phyloP scores from a whole-genome alignment of 2,888 invertebrate genomes.

The Luperina testacea region DNA sequence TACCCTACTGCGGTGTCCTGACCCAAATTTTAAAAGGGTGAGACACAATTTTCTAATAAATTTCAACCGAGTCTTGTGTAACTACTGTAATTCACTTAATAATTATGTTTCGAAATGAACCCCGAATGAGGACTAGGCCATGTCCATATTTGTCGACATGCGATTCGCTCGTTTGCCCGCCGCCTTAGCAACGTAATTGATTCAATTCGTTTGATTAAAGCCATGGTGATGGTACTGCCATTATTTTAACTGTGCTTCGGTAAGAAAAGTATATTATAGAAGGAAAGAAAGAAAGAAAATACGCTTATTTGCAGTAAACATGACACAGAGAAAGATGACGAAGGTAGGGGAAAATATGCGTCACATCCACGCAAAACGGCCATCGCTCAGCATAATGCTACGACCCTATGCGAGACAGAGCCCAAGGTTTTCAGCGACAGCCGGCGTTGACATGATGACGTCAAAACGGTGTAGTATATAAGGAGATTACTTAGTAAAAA shows the following conservation, averaged over 20 bases:
- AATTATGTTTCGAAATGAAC: constrained; percentile 68
- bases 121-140: constrained; percentile 60
- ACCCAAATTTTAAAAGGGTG: constrained; percentile 54
- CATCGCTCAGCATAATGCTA: too few species aligned
- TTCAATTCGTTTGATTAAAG: constrained; percentile 66
- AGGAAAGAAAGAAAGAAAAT: background rate
- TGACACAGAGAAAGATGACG: background rate
- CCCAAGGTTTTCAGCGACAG: too few species aligned
- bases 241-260: constrained; percentile 57
- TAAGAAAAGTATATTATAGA: constrained; percentile 15
- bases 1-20: constrained; percentile 9
- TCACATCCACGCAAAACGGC: too few species aligned
- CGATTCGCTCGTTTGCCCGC: constrained; percentile 75
- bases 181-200: constrained; percentile 68
- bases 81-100: constrained; percentile 65
- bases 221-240: constrained; percentile 47
- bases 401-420: too few species aligned
- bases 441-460: too few species aligned
- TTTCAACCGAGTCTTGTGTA: constrained; percentile 53
- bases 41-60: constrained; percentile 60
- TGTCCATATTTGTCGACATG: constrained; percentile 72
- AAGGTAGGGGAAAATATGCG: too few species aligned
- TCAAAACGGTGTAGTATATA: too few species aligned
- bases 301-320: too few species aligned
- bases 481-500: too few species aligned